phyloP scores from a whole-genome alignment of 23 tunicate species.

The Trididemnum nubilum region DNA sequence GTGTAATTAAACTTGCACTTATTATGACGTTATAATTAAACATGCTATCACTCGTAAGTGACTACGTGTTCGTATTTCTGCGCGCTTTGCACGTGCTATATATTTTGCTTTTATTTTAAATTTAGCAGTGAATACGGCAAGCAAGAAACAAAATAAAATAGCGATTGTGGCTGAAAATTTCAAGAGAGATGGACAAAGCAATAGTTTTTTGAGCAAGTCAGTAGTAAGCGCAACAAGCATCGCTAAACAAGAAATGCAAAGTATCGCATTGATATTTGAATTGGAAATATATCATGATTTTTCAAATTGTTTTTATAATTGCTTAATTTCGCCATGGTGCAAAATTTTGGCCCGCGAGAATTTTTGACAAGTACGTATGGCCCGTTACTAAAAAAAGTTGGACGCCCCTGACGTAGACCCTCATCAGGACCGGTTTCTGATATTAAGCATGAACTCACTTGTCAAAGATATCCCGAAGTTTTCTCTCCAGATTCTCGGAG shows the following conservation, averaged over 20 bases:
- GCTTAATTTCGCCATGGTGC: background rate
- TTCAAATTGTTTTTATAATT: background rate
- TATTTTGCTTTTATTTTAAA: background rate
- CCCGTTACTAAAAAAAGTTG: background rate
- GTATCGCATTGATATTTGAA: too few relatives aligned
- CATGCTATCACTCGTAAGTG: background rate
- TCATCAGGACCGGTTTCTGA: too few relatives aligned
- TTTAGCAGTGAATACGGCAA: background rate
- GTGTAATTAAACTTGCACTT: background rate
- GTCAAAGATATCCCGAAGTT: slow-evolving; percentile 37
- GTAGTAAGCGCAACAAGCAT: too few relatives aligned
- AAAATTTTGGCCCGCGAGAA: background rate
- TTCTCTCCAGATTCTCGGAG: slow-evolving; percentile 44
- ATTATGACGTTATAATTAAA: background rate
- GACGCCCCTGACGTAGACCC: background rate
- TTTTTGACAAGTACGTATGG: background rate
- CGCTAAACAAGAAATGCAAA: too few relatives aligned
- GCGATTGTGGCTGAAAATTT: too few relatives aligned
- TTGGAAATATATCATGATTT: too few relatives aligned
- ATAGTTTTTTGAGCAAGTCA: too few relatives aligned
- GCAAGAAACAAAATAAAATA: background rate
- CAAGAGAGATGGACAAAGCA: too few relatives aligned
- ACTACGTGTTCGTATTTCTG: background rate
- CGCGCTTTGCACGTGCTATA: background rate
- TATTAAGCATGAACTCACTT: slow-evolving; percentile 54